Conservation (phyloP, 2,797 vertebrate species). For the Chloroceryle inda region DNA sequence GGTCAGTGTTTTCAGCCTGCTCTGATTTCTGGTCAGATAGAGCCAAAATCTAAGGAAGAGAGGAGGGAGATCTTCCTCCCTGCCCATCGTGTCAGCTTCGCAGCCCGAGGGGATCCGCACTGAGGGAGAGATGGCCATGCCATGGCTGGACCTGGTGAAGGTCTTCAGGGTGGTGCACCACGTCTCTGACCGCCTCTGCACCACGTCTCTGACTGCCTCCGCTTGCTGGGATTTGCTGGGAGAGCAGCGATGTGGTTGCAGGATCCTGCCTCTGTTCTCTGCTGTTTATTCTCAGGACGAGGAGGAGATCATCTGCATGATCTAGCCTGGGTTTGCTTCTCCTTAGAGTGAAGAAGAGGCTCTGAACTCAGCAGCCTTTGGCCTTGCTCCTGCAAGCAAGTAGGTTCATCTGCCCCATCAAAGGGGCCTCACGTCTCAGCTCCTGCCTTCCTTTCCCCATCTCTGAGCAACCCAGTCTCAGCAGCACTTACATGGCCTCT, state of each 20-base stretch:
- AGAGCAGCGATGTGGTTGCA: accelerated
- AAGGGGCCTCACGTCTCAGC: not conserved
- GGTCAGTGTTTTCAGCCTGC: not conserved
- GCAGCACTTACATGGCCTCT: accelerated
- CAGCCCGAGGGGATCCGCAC: accelerated
- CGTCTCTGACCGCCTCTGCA: not conserved
- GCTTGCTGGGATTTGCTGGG: not conserved
- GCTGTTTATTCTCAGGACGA: not conserved
- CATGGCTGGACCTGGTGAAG: accelerated
- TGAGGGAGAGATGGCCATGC: accelerated
- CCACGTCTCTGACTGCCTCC: not conserved
- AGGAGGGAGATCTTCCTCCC: not conserved
- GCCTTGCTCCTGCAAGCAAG: not conserved
- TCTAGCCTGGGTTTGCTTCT: not conserved
- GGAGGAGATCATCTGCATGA: not conserved
- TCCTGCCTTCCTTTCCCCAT: not conserved
- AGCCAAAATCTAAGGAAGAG: not conserved
- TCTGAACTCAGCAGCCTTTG: not conserved
- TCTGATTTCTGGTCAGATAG: conserved; percentile 2
- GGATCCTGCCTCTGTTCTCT: not conserved
- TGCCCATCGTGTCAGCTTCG: not conserved
- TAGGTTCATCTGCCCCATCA: not conserved
- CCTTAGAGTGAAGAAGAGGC: not conserved
- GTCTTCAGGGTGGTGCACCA: not conserved
- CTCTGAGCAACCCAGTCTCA: not conserved